These are phyloP conservation scores for Pardalotus punctatus DNA, from an alignment of 2,113 vertebrate species.

Conservation along the genomic window DNA sequence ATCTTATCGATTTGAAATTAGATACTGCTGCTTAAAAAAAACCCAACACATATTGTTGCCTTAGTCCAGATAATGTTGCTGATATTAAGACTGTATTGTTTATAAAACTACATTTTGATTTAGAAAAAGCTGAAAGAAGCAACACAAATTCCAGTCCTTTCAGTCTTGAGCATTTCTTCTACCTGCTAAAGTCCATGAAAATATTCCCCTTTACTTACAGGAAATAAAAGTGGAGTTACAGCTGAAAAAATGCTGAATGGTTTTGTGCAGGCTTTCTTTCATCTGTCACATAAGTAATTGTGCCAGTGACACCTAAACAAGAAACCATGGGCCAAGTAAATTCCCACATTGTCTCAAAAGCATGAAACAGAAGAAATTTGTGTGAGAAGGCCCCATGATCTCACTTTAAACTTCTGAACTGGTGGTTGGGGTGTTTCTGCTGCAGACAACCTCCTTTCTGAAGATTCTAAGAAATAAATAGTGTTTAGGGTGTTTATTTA, in stretches of 20 bases:
- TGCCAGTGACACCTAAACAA: background rate
- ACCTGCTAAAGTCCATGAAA: background rate
- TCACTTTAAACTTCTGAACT: background rate
- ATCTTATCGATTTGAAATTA: background rate
- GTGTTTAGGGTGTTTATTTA: background rate
- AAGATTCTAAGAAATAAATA: background rate
- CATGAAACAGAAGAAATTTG: background rate
- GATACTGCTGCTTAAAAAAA: background rate
- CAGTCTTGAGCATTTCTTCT: background rate
- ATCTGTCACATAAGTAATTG: rapidly evolving
- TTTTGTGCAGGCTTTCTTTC: background rate
- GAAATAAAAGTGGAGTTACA: background rate
- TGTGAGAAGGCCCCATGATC: background rate
- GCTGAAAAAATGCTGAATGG: rapidly evolving
- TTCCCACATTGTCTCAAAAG: background rate
- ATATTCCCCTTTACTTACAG: background rate
- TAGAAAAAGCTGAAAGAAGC: background rate
- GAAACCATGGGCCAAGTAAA: background rate
- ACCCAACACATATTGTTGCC: background rate
- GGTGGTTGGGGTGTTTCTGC: background rate
- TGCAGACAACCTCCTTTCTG: background rate
- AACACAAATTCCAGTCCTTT: background rate
- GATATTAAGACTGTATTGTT: background rate
- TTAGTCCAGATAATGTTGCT: background rate
- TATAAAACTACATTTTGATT: background rate